Evolutionary conservation across 2,888 invertebrate species (phyloP), one percentile per base, ranked within the genome.

Genomic region (Anagyrus pseudococci): DNA sequence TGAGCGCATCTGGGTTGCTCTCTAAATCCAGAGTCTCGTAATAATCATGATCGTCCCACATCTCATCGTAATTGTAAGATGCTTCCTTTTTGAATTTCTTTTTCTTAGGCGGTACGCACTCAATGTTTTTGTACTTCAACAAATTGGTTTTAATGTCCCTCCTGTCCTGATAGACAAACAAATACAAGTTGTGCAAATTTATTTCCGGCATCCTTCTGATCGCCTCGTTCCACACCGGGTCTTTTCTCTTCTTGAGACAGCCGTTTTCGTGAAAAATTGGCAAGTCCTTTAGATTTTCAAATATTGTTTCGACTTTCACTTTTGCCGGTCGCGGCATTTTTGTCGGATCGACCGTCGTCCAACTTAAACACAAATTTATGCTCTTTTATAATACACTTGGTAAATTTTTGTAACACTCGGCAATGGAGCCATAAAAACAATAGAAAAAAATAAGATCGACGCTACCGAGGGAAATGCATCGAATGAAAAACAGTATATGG

Each of bases 191-290:
- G 29, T 66, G 61, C 10, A 52, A 1, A 50, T 61, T 65, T 29
- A 65, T 55, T 10, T 58, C 50, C 33, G 53, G 49, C 29, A 64
- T 29, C 2, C 46, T 29, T 46, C 41, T 57, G 2, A 17, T 10
- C 33, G 57, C 66, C 54, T 62, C 46, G 19, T 44, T 47, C 66
- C 66, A 66, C n/a, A 59, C 49, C 23, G 56, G 59, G 50, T 66
- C 57, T 2, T 13, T 60, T 23, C 47, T 26, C 20, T 53, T 62
- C 17, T 55, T 66, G n/a, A 66, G 49, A 8, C 40, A n/a, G 2
- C 66, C 66, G 54, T 62, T 57, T 57, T 59, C 59, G 46, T 37
- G n/a, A 40, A 66, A 66, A 19, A 66, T 44, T n/a, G 44, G 40
- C 7, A 62, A 0, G 19, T 54, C 48, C 49, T 62, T 66, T 2